Conservation (phyloP, 2,888 invertebrate genomes). For the Metallyticus violacea region DNA sequence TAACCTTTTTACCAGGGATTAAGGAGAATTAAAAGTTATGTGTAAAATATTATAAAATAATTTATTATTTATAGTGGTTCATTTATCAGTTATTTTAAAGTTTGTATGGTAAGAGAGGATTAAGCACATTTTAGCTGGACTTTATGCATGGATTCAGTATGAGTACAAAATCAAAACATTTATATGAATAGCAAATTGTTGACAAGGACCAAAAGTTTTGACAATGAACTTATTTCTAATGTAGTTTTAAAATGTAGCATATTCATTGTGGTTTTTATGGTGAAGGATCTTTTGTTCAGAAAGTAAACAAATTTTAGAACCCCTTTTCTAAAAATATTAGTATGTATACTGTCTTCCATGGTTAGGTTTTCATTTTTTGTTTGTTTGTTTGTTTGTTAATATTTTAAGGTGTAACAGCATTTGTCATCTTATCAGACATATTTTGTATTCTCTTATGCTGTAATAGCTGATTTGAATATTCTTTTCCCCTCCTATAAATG, state of each 20-base stretch:
- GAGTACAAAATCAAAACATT: neutral
- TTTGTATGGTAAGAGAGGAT: neutral
- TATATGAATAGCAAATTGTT: neutral
- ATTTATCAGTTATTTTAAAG: neutral
- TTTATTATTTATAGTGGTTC: neutral
- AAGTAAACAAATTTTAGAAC: neutral
- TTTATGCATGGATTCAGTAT: neutral
- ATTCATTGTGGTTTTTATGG: neutral
- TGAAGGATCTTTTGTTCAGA: neutral
- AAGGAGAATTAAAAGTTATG: neutral
- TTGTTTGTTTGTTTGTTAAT: neutral
- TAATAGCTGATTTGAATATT: neutral
- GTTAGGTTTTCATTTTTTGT: too few relatives aligned
- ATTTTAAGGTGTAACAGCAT: neutral
- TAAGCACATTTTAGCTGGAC: too few relatives aligned
- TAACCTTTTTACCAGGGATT: too few relatives aligned
- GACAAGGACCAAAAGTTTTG: neutral
- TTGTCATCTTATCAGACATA: neutral
- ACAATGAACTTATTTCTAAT: neutral
- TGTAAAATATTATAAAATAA: neutral
- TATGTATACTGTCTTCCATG: neutral
- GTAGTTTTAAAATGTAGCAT: neutral
- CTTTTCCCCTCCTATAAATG: neutral
- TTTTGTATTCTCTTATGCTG: neutral
- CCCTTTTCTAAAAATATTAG: neutral